Base-by-base conservation (phyloP, 2,888 invertebrate genomes). In the Chalcis sispes region DNA sequence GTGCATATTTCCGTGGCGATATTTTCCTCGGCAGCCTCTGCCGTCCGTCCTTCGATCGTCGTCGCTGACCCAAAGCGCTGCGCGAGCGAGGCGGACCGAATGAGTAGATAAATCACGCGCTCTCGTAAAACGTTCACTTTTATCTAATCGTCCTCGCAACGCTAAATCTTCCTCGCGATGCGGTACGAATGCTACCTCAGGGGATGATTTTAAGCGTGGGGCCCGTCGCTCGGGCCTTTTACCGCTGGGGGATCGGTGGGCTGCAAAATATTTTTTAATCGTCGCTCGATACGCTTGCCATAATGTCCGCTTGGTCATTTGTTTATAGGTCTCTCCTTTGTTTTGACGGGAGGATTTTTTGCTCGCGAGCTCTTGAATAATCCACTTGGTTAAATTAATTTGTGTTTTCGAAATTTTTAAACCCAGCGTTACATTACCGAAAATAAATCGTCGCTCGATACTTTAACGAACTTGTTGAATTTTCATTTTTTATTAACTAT, bases 1-100 rank as follows among this genome's bases (percentile, higher is more conserved):
- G 87, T 88, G 67, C 52, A 72, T 76, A 71, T 72, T 76, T n/a
- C 18, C n/a, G 52, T 18, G 32, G 56, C 40, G 15, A 65, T 64
- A 77, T 72, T 72, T 77, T n/a, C n/a, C n/a, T n/a, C n/a, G n/a
- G n/a, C n/a, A n/a, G n/a, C n/a, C n/a, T n/a, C n/a, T n/a, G n/a
- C n/a, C n/a, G n/a, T n/a, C n/a, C n/a, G n/a, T n/a, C n/a, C n/a
- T n/a, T n/a, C n/a, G n/a, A n/a, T n/a, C n/a, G n/a, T n/a, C n/a
- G n/a, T n/a, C 2, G 42, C 42, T 32, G 32, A 42, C 42, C 13
- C 15, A 8, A 42, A 15, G 42, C 42, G 42, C 42, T 8, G 15
- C 42, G 42, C 7, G 25, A 42, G n/a, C 32, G 5, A 32, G 2
- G 32, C 25, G 78, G 81, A 80, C 74, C 79, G 83, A 83, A 85